Evolutionary conservation across 2,888 invertebrate genomes (phyloP), one percentile per base, ranked within the genome.

Genomic region (Heliconius erato): DNA sequence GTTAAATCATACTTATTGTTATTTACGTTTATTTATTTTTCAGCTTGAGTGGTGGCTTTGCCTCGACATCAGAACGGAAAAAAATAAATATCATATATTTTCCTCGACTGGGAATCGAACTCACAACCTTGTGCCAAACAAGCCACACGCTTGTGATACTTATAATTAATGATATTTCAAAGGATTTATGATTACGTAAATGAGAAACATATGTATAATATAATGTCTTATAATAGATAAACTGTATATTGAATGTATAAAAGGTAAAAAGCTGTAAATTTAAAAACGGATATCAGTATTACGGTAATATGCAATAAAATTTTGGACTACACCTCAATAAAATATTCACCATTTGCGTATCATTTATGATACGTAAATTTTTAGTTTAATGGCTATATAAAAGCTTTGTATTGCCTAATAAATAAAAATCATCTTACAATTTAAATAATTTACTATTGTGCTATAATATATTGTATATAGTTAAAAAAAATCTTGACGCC

Each of bases 261-360:
- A 78, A 78, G 78, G 78, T 19, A 44, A 67, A 67, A 78, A 67
- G 78, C 16, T 44, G 40, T 78, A 67, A 80, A 80, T 76, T 67
- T 78, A 65, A 83, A 83, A 74, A 76, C 28, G 65, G 49, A 79
- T 79, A 65, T 44, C 63, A 63, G 54, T 54, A 54, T 35, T 82
- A 83, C 80, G 82, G 82, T 79, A 67, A 79, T 69, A 78, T 65
- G 69, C 83, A 63, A 84, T 84, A 83, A 83, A 84, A 83, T 67
- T 44, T 67, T 40, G 63, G 40, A 65, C 63, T 78, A 78, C 40
- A 78, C 67, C 65, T 40, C 63, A 63, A 67, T 78, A 78, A 78
- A 77, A 67, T 40, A 26, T 74, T 80, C 35, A 23, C 77, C 81
- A 81, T 81, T 71, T 81, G 68, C n/a, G 71, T 44, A 63, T 77